These are phyloP conservation scores for Zaprionus capensis DNA, from an alignment of 1,140 invertebrate genomes.

Conservation along the genomic window DNA sequence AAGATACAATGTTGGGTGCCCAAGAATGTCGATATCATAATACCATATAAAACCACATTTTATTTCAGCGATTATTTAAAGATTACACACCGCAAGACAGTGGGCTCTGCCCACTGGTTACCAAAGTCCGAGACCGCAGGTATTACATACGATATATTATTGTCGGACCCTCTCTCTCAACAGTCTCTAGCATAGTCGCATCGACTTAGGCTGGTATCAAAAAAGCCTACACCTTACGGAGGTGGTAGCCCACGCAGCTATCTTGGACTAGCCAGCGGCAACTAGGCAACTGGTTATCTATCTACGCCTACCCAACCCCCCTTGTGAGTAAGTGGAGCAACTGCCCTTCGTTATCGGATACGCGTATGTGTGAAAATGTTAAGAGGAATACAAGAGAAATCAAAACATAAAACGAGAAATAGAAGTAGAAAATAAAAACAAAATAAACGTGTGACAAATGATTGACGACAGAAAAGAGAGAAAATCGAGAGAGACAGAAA, in stretches of 20 bases:
- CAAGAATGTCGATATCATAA: constrained; percentile 3
- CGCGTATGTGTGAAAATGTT: constrained; percentile 25
- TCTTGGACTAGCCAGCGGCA: constrained; percentile 39
- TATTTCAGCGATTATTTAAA: constrained; percentile 8
- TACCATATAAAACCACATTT: constrained; percentile 18
- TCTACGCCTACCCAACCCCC: constrained; percentile 58
- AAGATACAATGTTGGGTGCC: neutral
- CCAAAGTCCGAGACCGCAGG: constrained; percentile 27
- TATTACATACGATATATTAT: constrained; percentile 15
- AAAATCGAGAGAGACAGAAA: constrained; percentile 11
- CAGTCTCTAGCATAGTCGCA: constrained; percentile 36
- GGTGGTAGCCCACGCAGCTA: constrained; percentile 54
- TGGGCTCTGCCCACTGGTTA: neutral
- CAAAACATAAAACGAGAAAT: constrained; percentile 30
- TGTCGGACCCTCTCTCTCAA: constrained; percentile 31
- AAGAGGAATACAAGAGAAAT: constrained; percentile 33
- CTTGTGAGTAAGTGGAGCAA: constrained; percentile 54
- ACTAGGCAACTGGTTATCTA: constrained; percentile 47
- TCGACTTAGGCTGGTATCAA: constrained; percentile 47
- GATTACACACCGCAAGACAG: constrained; percentile 12
- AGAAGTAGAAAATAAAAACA: constrained; percentile 9
- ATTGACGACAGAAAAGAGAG: constrained; percentile 61
- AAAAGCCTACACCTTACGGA: constrained; percentile 61
- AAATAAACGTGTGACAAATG: constrained; percentile 68
- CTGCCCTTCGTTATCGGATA: constrained; percentile 69